Evolutionary conservation across 2,797 vertebrate genomes (phyloP).

Genomic region (Pseudopleuronectes americanus): DNA sequence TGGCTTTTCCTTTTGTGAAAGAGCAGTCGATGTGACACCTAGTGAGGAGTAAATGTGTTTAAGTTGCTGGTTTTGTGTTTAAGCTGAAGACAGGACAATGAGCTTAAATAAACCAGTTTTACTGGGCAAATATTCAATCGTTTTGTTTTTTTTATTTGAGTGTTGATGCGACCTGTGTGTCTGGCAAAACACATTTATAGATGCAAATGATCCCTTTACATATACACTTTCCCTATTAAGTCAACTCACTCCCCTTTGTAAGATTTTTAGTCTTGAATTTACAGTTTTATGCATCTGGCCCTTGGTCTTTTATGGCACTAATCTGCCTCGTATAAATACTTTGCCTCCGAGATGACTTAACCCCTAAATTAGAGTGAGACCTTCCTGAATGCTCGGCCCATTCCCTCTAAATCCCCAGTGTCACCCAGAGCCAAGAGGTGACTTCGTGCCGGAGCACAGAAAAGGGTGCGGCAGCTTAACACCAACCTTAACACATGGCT

Average conservation of each 20-base stretch:
- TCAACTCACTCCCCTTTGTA: background rate
- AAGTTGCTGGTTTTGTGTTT: constrained; percentile 46
- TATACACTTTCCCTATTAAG: background rate
- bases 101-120: background rate
- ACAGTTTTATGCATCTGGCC: constrained; percentile 21
- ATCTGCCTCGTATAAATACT: constrained; percentile 24
- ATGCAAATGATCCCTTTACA: background rate
- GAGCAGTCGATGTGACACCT: constrained; percentile 38
- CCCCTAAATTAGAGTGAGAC: constrained; percentile 49
- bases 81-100: constrained; percentile 3
- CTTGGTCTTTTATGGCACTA: constrained; percentile 21
- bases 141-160: background rate
- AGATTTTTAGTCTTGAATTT: background rate
- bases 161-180: background rate
- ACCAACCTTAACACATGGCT: constrained; percentile 63
- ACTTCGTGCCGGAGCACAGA: constrained; percentile 47
- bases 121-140: background rate
- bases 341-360: constrained; percentile 42
- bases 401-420: constrained; percentile 55
- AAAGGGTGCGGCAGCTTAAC: constrained; percentile 65
- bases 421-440: constrained; percentile 47
- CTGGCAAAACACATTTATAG: background rate
- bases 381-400: constrained; percentile 23
- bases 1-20: constrained; percentile 41
- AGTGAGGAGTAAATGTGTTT: constrained; percentile 59